phyloP scores from a whole-genome alignment of 2,888 invertebrate genomes.

The Hybos culiciformis region DNA sequence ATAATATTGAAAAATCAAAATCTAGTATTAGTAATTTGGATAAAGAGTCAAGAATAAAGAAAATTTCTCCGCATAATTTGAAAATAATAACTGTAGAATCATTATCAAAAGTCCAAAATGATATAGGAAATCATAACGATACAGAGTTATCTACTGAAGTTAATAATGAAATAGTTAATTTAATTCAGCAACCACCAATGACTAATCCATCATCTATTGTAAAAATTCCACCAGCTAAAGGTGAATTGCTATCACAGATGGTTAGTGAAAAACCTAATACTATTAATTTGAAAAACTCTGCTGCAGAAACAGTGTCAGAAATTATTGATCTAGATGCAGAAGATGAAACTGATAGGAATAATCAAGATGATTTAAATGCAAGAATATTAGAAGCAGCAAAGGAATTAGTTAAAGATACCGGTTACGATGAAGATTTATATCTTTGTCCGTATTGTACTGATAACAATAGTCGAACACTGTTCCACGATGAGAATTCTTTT shows the following conservation, averaged over 20 bases:
- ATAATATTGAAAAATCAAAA: too few relatives aligned
- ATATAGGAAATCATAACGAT: too few relatives aligned
- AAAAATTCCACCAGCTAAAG: neutral
- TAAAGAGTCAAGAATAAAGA: neutral
- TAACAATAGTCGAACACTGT: constrained; percentile 14
- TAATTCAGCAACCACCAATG: too few relatives aligned
- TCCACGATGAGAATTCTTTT: too few relatives aligned
- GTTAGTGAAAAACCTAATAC: neutral
- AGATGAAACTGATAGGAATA: neutral
- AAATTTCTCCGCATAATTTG: neutral
- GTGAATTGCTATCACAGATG: neutral
- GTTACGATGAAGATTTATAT: constrained; percentile 18
- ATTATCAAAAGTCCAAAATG: too few relatives aligned
- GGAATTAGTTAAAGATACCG: constrained; percentile 14
- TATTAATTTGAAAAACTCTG: neutral
- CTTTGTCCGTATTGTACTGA: constrained; percentile 22
- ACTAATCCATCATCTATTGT: neutral
- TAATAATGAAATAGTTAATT: too few relatives aligned
- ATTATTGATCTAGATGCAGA: neutral
- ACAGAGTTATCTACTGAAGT: too few relatives aligned
- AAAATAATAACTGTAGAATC: neutral
- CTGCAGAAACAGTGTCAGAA: neutral
- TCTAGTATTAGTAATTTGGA: neutral
- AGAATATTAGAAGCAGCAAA: constrained; percentile 15
- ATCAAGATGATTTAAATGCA: neutral